A percentile compares a stretch with the other conserved stretches of the same genome.
Evolutionary conservation across 1,140 invertebrate species (phyloP).

Genomic region (Chlorops oryzae): DNA sequence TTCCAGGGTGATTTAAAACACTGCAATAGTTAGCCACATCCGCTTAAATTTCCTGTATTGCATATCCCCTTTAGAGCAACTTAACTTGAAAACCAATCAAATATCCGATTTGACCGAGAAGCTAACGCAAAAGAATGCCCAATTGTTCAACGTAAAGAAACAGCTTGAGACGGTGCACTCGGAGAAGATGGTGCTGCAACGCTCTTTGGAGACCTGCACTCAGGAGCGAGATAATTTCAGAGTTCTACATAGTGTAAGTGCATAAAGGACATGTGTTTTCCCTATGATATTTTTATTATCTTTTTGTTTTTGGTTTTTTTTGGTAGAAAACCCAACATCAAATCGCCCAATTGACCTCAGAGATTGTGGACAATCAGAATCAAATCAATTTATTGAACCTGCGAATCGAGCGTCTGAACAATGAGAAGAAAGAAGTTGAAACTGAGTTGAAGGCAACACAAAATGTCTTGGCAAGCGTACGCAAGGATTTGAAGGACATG

Average conservation of each 20-base stretch:
- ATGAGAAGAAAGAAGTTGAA: constrained; percentile 62
- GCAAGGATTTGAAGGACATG: constrained; percentile 52
- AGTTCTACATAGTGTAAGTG: constrained; percentile 57
- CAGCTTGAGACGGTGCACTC: constrained; percentile 57
- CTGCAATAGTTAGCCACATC: neutral
- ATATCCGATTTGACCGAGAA: constrained; percentile 61
- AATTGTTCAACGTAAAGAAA: constrained; percentile 58
- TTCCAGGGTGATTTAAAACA: constrained; percentile 30
- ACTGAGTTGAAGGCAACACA: constrained; percentile 48
- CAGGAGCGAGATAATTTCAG: constrained; percentile 62
- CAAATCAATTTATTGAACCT: constrained; percentile 33
- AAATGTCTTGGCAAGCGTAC: constrained; percentile 47
- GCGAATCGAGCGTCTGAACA: constrained; percentile 57
- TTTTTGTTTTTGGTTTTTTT: neutral
- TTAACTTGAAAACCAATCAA: constrained; percentile 38
- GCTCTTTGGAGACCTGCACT: constrained; percentile 55
- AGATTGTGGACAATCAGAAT: constrained; percentile 31
- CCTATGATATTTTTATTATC: neutral
- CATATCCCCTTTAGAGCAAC: constrained; percentile 21
- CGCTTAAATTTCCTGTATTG: neutral
- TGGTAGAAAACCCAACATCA: constrained; percentile 30
- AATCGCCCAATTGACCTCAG: constrained; percentile 31
- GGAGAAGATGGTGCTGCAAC: constrained; percentile 58
- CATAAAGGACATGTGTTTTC: neutral
- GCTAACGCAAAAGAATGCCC: constrained; percentile 55